Percentiles rank a stretch among this genome's conserved stretches.
phyloP scores from a whole-genome alignment of 2,797 vertebrate genomes.

The Miichthys miiuy region DNA sequence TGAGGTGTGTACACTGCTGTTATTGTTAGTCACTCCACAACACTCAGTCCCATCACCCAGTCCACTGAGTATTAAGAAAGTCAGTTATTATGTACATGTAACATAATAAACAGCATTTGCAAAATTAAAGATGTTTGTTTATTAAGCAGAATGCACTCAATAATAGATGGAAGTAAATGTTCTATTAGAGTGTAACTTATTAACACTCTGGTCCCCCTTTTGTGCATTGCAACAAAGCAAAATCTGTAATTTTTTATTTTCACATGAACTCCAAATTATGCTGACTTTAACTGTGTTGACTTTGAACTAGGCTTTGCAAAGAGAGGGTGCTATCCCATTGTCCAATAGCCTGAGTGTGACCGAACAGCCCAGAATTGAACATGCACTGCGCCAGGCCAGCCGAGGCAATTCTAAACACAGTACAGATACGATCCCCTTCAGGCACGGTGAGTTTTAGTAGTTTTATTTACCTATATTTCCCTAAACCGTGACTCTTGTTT shows the following conservation, averaged over 20 bases:
- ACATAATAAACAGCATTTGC: neutral
- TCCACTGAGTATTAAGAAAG: slow-evolving; percentile 3
- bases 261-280: neutral
- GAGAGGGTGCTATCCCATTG: slow-evolving; percentile 80
- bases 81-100: neutral
- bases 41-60: neutral
- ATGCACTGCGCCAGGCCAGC: slow-evolving; percentile 63
- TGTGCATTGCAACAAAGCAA: neutral
- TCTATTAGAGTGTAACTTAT: neutral
- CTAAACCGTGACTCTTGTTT: neutral
- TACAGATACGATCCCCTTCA: slow-evolving; percentile 75
- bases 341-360: slow-evolving; percentile 86
- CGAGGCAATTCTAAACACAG: slow-evolving; percentile 58
- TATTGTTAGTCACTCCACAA: neutral
- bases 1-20: slow-evolving; percentile 70
- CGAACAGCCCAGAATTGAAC: slow-evolving; percentile 84
- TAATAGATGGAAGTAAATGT: slow-evolving; percentile 2
- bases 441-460: slow-evolving; percentile 76
- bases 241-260: neutral
- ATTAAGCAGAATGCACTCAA: slow-evolving; percentile 19
- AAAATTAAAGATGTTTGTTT: neutral
- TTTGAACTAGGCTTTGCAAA: slow-evolving; percentile 75
- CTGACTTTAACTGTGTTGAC: slow-evolving; percentile 30
- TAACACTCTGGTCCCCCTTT: neutral
- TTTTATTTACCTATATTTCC: neutral